phyloP scores from a whole-genome alignment of 2,797 vertebrate genomes.

The Nyctalus aviator region DNA sequence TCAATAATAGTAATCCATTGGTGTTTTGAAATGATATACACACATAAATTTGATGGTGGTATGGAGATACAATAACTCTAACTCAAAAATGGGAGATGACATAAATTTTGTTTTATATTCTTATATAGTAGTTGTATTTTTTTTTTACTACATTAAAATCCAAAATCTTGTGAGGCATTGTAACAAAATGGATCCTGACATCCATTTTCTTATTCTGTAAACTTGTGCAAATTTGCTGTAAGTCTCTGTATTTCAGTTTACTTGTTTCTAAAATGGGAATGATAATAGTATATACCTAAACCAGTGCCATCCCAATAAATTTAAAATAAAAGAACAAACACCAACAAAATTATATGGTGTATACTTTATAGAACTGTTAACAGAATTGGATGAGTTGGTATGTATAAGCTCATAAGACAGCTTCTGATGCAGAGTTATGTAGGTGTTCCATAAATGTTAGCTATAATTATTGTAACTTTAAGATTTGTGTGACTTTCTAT shows the following conservation, averaged over 20 bases:
- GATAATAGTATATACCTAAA: constrained; percentile 13
- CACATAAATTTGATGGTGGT: not conserved
- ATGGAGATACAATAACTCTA: not conserved
- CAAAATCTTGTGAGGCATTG: not conserved
- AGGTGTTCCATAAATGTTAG: constrained; percentile 22
- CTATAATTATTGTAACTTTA: constrained; percentile 31
- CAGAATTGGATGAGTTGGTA: not conserved
- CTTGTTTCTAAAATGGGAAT: constrained; percentile 32
- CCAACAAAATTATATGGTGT: not conserved
- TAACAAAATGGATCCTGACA: not conserved
- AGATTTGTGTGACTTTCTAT: not conserved
- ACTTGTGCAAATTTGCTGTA: constrained; percentile 38
- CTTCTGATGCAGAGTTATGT: constrained; percentile 8
- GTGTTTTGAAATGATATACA: constrained; percentile 7
- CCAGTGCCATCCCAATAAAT: not conserved
- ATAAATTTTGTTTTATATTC: not conserved
- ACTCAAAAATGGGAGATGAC: not conserved
- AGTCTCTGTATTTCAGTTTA: constrained; percentile 24
- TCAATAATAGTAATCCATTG: not conserved
- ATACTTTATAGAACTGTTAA: not conserved
- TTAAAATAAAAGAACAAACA: not conserved
- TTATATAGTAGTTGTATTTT: constrained; percentile 36
- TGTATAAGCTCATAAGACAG: not conserved
- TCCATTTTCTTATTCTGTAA: constrained; percentile 39
- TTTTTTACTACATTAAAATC: constrained; percentile 35